Evolutionary conservation across 1,140 invertebrate genomes (phyloP).

Genomic region (Thaumatotibia leucotreta): DNA sequence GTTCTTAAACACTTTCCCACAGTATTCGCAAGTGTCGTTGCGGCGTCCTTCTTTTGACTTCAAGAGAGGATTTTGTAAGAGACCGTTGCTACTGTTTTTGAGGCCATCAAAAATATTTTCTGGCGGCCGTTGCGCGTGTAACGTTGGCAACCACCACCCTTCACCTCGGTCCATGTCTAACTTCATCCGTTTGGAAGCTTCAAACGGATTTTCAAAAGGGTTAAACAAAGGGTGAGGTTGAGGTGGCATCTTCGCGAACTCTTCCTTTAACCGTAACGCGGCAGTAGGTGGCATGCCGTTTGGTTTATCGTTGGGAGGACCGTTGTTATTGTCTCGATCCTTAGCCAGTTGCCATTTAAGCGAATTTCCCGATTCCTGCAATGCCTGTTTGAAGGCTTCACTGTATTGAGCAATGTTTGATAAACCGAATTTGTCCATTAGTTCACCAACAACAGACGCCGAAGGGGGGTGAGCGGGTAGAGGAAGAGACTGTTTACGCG

Average conservation of each 20-base stretch:
- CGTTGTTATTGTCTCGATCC: slow-evolving; percentile 81
- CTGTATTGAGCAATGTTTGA: slow-evolving; percentile 96
- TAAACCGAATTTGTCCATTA: slow-evolving; percentile 97
- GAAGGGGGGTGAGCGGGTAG: slow-evolving; percentile 68
- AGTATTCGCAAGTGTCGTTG: slow-evolving; percentile 98
- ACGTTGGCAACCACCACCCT: slow-evolving; percentile 82
- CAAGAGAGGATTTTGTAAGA: slow-evolving; percentile 82
- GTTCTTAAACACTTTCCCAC: slow-evolving; percentile 99
- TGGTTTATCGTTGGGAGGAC: slow-evolving; percentile 77
- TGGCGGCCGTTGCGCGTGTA: slow-evolving; percentile 79
- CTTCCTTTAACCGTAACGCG: slow-evolving; percentile 83
- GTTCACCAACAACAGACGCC: slow-evolving; percentile 93
- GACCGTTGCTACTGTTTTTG: slow-evolving; percentile 79
- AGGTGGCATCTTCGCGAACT: slow-evolving; percentile 83
- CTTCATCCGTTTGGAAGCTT: slow-evolving; percentile 85
- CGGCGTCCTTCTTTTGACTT: slow-evolving; percentile 89
- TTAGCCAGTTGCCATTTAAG: slow-evolving; percentile 79
- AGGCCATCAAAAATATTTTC: slow-evolving; percentile 80
- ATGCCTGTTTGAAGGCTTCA: slow-evolving; percentile 95
- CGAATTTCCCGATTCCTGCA: slow-evolving; percentile 88
- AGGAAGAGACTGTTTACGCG: slow-evolving; percentile 67
- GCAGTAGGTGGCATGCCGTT: slow-evolving; percentile 78
- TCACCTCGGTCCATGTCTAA: slow-evolving; percentile 82
- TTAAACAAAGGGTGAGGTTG: slow-evolving; percentile 82
- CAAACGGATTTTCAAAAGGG: slow-evolving; percentile 85